phyloP scores from a whole-genome alignment of 2,888 invertebrate genomes.

The Platerodrilus igneus region DNA sequence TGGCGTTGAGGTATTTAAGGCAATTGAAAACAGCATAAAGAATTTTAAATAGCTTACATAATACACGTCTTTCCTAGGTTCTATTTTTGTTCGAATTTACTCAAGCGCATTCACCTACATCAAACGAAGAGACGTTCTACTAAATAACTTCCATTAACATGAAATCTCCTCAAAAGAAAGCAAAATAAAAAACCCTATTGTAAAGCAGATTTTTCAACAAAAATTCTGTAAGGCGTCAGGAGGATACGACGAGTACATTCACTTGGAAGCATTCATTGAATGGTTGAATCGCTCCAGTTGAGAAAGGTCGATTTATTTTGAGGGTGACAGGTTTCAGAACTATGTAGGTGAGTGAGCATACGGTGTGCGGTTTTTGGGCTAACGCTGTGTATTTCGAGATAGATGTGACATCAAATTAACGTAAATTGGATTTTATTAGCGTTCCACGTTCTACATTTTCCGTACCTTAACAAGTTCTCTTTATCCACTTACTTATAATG shows the following conservation, averaged over 20 bases:
- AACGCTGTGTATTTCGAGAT: constrained; percentile 14
- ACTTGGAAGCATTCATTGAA: constrained; percentile 28
- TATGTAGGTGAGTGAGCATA: constrained; percentile 27
- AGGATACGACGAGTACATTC: constrained; percentile 27
- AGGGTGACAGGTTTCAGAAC: constrained; percentile 30
- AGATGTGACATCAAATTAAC: constrained; percentile 20
- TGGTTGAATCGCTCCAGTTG: constrained; percentile 27
- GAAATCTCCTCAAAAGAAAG: constrained; percentile 7
- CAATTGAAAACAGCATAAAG: too few relatives aligned
- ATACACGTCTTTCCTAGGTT: too few relatives aligned
- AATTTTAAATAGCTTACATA: too few relatives aligned
- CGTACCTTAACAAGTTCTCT: too few relatives aligned
- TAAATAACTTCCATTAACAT: constrained; percentile 15
- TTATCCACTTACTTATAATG: too few relatives aligned
- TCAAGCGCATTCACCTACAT: too few relatives aligned
- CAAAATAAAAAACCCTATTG: constrained; percentile 15
- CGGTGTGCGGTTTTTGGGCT: constrained; percentile 15
- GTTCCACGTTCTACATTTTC: constrained; percentile 10
- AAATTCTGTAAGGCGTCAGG: constrained; percentile 22
- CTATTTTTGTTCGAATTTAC: too few relatives aligned
- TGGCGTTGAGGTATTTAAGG: too few relatives aligned
- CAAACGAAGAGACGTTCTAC: too few relatives aligned
- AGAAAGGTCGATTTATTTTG: constrained; percentile 33
- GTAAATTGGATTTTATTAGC: constrained; percentile 22
- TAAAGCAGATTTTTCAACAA: constrained; percentile 17